Percentiles rank a stretch among this genome's conserved stretches.
phyloP scores from a whole-genome alignment of 2,113 vertebrate genomes.

The Peromyscus polionotus region DNA sequence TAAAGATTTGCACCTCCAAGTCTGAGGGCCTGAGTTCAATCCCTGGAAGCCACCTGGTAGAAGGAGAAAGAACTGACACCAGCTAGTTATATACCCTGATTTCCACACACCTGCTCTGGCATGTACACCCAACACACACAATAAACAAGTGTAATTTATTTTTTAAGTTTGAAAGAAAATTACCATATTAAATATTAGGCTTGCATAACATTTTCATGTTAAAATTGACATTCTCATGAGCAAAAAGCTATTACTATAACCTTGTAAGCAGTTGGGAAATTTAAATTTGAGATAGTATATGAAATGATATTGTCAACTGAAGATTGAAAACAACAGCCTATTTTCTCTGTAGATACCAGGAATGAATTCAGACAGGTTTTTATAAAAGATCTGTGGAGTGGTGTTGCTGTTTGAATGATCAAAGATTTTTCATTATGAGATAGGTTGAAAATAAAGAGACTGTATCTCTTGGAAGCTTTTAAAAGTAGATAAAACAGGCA shows the following conservation, averaged over 20 bases:
- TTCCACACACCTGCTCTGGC: neutral
- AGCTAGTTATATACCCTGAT: neutral
- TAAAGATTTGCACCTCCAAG: neutral
- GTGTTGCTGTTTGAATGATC: neutral
- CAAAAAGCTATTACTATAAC: conserved; percentile 11
- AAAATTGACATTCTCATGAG: conserved; percentile 15
- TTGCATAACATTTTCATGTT: conserved; percentile 36
- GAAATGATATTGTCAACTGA: conserved; percentile 19
- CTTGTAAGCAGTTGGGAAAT: conserved; percentile 43
- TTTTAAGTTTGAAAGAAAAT: neutral
- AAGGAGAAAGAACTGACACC: neutral
- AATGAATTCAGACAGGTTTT: neutral
- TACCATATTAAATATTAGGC: neutral
- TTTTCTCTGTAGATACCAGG: conserved; percentile 21
- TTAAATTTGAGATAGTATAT: conserved; percentile 49
- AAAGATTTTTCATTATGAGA: conserved; percentile 78
- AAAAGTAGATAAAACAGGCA: neutral
- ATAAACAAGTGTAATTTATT: neutral
- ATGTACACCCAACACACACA: neutral
- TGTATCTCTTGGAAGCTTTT: neutral
- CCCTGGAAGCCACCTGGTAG: neutral
- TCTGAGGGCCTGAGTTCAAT: neutral
- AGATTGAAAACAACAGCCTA: conserved; percentile 8
- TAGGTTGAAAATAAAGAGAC: conserved; percentile 76
- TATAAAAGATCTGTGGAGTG: neutral